Conservation (phyloP, 2,888 invertebrate genomes). For the Agapostemon virescens region DNA sequence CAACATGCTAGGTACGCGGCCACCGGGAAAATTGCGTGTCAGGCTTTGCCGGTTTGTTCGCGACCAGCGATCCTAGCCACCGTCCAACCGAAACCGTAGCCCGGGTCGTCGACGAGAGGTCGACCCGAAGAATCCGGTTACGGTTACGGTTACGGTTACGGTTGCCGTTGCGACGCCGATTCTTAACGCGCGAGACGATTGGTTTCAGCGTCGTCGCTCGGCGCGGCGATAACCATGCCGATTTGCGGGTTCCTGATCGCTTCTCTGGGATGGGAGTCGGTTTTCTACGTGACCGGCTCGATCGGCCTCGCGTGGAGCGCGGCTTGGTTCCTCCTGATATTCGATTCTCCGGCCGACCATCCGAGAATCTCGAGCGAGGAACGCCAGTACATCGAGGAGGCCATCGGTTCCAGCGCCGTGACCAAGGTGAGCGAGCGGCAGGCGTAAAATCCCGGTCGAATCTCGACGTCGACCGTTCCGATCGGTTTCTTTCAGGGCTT, state of each 20-base stretch:
- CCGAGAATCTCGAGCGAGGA: conserved; percentile 90
- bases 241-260: conserved; percentile 91
- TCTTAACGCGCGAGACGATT: too few species aligned
- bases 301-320: conserved; percentile 91
- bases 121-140: too few species aligned
- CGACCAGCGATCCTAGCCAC: too few species aligned
- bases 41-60: too few species aligned
- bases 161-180: too few species aligned
- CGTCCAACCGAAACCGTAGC: too few species aligned
- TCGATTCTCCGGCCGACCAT: conserved; percentile 91
- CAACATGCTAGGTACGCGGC: conserved; percentile 93
- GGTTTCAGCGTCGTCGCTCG: conserved; percentile 90
- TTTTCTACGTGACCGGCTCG: conserved; percentile 91
- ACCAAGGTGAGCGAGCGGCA: conserved; percentile 80
- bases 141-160: too few species aligned
- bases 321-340: conserved; percentile 90
- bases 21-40: too few species aligned
- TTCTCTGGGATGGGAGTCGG: conserved; percentile 92
- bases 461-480: not conserved
- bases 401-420: conserved; percentile 85
- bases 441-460: not conserved
- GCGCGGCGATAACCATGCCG: conserved; percentile 95
- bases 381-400: conserved; percentile 86
- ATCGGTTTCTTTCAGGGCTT: conserved; percentile 78
- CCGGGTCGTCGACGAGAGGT: too few species aligned